A percentile compares a stretch with the other conserved stretches of the same genome.
phyloP scores from a whole-genome alignment of 1,140 invertebrate genomes.

The Colletes latitarsis region DNA sequence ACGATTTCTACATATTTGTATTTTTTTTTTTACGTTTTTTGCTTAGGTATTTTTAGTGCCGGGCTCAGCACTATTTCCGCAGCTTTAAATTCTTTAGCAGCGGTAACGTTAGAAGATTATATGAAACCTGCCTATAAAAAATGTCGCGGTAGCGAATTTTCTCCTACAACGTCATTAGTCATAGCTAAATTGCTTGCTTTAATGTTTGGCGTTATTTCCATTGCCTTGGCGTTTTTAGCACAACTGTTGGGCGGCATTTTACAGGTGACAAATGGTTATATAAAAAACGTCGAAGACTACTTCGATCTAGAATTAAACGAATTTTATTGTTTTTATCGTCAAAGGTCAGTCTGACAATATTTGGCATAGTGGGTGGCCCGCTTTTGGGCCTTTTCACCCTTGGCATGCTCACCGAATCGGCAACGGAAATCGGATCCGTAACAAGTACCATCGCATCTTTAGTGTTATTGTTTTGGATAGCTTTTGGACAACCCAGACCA shows the following conservation, averaged over 20 bases:
- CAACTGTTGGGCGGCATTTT: conserved; percentile 88
- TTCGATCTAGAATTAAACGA: not conserved
- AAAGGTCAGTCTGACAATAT: conserved; percentile 89
- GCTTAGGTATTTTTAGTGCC: conserved; percentile 88
- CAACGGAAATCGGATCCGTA: conserved; percentile 87
- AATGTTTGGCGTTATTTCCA: conserved; percentile 85
- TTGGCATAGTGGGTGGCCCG: conserved; percentile 91
- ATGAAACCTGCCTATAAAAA: conserved; percentile 80
- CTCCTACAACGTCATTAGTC: conserved; percentile 70
- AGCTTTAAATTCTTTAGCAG: conserved; percentile 91
- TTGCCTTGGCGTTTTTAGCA: conserved; percentile 88
- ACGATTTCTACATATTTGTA: not conserved
- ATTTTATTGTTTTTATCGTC: not conserved
- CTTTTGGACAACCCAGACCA: conserved; percentile 91
- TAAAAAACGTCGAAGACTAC: not conserved
- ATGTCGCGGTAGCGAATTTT: conserved; percentile 60
- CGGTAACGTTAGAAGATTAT: conserved; percentile 93
- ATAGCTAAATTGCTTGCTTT: conserved; percentile 85
- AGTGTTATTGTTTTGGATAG: conserved; percentile 90
- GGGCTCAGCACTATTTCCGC: conserved; percentile 93
- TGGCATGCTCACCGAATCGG: conserved; percentile 86
- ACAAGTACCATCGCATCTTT: conserved; percentile 85
- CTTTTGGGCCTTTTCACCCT: conserved; percentile 90
- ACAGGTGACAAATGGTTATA: conserved; percentile 53
- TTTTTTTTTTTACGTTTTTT: conserved; percentile 1